Evolutionary conservation across 1,140 invertebrate genomes (phyloP), one percentile per base, ranked within the genome.

Genomic region (Formica selysi): DNA sequence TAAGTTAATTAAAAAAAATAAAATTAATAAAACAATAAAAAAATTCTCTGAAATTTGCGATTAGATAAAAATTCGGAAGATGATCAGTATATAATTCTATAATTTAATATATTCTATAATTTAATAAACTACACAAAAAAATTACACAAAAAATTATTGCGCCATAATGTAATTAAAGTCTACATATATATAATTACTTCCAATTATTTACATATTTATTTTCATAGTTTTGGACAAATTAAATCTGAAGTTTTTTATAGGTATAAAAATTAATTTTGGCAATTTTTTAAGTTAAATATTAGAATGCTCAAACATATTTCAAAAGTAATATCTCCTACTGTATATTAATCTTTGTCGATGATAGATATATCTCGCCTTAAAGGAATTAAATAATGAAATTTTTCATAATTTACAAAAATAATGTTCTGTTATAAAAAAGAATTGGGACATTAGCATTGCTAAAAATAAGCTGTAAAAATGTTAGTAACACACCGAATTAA

Each of bases 401-500:
- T 65, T n/a, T 78, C 8, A 76, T 32, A 65, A 65, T 65, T 78
- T 29, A 41, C 16, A 65, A 62, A n/a, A 64, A 32, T n/a, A 3
- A 0, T 41, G 11, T 44, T 61, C 1, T n/a, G 1, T 48, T 64
- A 10, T 19, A 19, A 65, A 0, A 16, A 36, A 32, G 51, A 74
- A 36, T 22, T 22, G 16, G 4, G 26, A 36, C 26, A 26, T 4
- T 26, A 10, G 2, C 2, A 32, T 6, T 51, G 26, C 29, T 79
- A n/a, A 5, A 51, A 67, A 78, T 65, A 79, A 78, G 22, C 8
- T 67, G 64, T 65, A 67, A 78, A 22, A 65, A 67, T 67, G n/a
- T 76, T 41, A 64, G 29, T 57, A 76, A 76, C 26, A 2, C 67
- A 79, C 41, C 36, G 29, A 79, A 51, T 67, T 79, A 79, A 79